phyloP scores from a whole-genome alignment of 2,797 vertebrate species.

The Pipistrellus pipistrellus region DNA sequence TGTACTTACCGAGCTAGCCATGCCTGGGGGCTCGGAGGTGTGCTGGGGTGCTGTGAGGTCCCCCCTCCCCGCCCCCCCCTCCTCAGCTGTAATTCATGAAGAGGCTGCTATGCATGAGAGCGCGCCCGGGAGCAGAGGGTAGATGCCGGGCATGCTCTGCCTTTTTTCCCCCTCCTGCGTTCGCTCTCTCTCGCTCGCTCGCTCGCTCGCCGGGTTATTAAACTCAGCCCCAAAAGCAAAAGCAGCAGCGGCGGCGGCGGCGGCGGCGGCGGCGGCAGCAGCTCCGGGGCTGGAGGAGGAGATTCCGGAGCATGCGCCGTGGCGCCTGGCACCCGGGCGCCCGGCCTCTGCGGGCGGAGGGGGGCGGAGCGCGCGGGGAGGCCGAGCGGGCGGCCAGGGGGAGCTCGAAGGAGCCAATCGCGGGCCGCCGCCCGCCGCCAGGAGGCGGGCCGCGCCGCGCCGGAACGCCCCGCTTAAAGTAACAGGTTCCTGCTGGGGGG shows the following conservation, averaged over 20 bases:
- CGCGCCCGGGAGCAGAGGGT: slow-evolving; percentile 86
- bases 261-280: slow-evolving; percentile 62
- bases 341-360: slow-evolving; percentile 81
- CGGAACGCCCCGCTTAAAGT: slow-evolving; percentile 78
- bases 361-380: slow-evolving; percentile 75
- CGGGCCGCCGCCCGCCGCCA: slow-evolving; percentile 61
- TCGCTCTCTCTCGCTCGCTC: slow-evolving; percentile 49
- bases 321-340: slow-evolving; percentile 83
- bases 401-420: slow-evolving; percentile 85
- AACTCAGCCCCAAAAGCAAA: slow-evolving; percentile 88
- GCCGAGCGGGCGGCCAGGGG: slow-evolving; percentile 24
- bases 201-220: slow-evolving; percentile 86
- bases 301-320: slow-evolving; percentile 92
- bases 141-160: slow-evolving; percentile 93
- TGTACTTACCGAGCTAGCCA: slow-evolving; percentile 97
- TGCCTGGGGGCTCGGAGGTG: slow-evolving; percentile 92
- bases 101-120: slow-evolving; percentile 86
- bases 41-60: slow-evolving; percentile 84
- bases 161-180: slow-evolving; percentile 45
- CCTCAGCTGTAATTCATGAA: slow-evolving; percentile 93
- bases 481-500: slow-evolving; percentile 77
- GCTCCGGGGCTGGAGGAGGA: slow-evolving; percentile 90
- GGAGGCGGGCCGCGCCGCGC: slow-evolving; percentile 62
- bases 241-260: slow-evolving; percentile 74
- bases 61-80: slow-evolving; percentile 83